Conservation (phyloP, 2,113 vertebrate species). For the Ailurus styani region DNA sequence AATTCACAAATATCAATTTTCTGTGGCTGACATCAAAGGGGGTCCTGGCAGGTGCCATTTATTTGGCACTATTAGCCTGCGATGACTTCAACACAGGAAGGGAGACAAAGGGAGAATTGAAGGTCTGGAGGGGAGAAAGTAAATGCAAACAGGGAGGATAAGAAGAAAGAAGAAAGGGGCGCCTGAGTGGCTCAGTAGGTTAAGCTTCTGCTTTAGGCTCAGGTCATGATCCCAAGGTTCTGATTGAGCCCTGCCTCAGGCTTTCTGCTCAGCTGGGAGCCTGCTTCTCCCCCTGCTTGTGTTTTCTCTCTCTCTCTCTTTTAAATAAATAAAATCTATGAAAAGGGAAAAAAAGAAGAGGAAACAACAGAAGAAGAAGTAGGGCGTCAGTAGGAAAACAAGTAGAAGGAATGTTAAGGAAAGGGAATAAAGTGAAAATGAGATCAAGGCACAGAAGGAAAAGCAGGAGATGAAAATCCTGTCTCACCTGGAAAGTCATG, state of each 20-base stretch:
- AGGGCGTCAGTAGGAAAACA: not conserved
- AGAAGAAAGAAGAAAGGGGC: no score
- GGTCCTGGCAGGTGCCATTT: not conserved
- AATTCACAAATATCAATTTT: slow-evolving; percentile 14
- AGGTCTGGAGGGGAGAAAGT: not conserved
- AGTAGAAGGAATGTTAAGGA: not conserved
- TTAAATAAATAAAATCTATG: not conserved
- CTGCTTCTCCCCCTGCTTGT: not conserved
- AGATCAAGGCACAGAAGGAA: not conserved
- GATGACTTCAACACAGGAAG: not conserved
- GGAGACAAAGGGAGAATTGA: not conserved
- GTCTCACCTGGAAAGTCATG: not conserved
- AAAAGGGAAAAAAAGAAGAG: not conserved
- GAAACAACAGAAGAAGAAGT: not conserved
- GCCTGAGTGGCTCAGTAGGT: not conserved
- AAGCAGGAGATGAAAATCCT: not conserved
- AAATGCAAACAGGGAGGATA: not conserved
- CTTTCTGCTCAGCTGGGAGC: not conserved
- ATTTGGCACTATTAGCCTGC: not conserved
- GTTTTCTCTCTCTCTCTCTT: not conserved
- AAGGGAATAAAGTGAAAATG: not conserved
- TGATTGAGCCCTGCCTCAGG: not conserved
- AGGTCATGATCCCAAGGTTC: not conserved
- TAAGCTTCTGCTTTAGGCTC: not conserved
- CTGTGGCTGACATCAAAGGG: not conserved